Evolutionary conservation across 2,888 invertebrate species (phyloP).

Genomic region (Gasteruption jaculator): DNA sequence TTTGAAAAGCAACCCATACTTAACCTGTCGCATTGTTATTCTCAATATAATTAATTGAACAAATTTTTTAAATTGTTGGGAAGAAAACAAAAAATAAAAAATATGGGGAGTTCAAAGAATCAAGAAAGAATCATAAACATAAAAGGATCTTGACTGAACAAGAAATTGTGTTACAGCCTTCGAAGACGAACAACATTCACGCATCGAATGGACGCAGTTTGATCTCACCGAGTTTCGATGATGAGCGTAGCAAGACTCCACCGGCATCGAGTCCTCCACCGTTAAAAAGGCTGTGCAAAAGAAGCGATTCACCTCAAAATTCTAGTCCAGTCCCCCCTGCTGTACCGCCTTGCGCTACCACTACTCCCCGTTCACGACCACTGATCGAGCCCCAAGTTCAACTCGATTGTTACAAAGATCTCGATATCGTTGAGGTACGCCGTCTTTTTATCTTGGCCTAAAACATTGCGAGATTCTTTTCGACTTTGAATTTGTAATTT

Average conservation of each 20-base stretch:
- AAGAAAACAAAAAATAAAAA: no score
- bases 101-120: no score
- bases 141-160: no score
- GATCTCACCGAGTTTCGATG: constrained; percentile 49
- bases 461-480: not conserved
- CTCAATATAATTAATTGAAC: no score
- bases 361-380: constrained; percentile 46
- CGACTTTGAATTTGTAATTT: no score
- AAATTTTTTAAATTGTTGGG: no score
- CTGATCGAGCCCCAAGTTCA: constrained; percentile 50
- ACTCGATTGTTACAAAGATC: constrained; percentile 50
- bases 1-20: no score
- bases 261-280: constrained; percentile 49
- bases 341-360: constrained; percentile 38
- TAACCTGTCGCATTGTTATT: no score
- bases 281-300: constrained; percentile 50
- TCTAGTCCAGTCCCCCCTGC: constrained; percentile 49
- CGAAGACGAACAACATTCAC: constrained; percentile 46
- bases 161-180: constrained; percentile 34
- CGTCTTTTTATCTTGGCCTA: not conserved
- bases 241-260: constrained; percentile 48
- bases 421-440: constrained; percentile 48
- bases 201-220: constrained; percentile 48
- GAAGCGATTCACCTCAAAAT: constrained; percentile 50
- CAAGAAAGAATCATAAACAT: no score